Base-by-base conservation (phyloP, 2,113 vertebrate genomes). In the Corythoichthys intestinalis region DNA sequence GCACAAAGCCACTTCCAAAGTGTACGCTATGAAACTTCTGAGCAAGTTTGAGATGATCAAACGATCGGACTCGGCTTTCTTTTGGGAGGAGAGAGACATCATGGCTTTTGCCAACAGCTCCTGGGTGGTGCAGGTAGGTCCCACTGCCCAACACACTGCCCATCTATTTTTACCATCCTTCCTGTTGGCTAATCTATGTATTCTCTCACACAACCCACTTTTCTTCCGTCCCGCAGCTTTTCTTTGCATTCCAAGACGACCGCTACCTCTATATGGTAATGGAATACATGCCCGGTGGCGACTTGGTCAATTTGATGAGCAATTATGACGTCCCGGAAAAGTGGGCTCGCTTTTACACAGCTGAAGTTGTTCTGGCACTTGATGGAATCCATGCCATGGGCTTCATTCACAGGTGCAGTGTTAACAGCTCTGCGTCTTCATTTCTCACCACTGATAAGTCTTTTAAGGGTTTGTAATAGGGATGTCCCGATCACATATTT, bases 1-100 rank as follows among this genome's bases (percentile, higher is more conserved):
- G 79, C 97, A 99, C 91, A 98, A 95, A 92, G 94, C 94, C 15
- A 98, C 94, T 50, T 89, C 92, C 72, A 98, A 96, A 79, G 97
- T 98, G 1, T 99, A 96, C 46, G 97, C 97, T 75, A 99, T 98
- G 97, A 99, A 99, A 85, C 95, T 98, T 82, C 90, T 99, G 50
- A 99, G 97, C 90, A 99, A 99, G 87, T 98, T 99, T 91, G 97
- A 99, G 89, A 99, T 99, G 97, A 99, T 98, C 86, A 99, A 99
- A 91, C 92, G 96, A 89, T 99, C 97, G 0, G 97, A 99, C 88
- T 99, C 97, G 58, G 97, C 97, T 67, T 99, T 99, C 92, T 99
- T 98, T 84, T 99, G 97, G 97, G 97, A 99, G 92, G 97, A 99
- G 93, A 94, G 97, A 65, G 97, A 98, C 89, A 99, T 99, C 83